Conservation (phyloP, 2,797 vertebrate species). For the Melanotaenia nigrans region DNA sequence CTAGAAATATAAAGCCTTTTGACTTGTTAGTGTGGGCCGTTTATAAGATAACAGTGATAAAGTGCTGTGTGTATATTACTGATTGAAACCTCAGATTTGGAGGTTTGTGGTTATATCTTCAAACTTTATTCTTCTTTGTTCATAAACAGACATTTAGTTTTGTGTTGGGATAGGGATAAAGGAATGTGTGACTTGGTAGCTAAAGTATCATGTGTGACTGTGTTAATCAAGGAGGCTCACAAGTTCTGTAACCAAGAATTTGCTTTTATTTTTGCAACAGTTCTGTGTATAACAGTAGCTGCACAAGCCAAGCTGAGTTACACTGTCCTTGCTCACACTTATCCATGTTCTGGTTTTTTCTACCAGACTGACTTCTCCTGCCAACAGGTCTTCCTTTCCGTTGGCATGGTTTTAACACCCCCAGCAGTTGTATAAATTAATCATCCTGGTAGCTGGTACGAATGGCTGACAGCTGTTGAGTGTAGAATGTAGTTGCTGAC, state of each 20-base stretch:
- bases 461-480: slow-evolving; percentile 45
- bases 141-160: neutral
- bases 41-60: neutral
- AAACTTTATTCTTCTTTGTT: slow-evolving; percentile 4
- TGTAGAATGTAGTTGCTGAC: slow-evolving; percentile 35
- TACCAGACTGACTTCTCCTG: slow-evolving; percentile 18
- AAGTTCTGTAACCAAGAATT: slow-evolving; percentile 5
- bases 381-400: slow-evolving; percentile 16
- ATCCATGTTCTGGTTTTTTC: slow-evolving; percentile 4
- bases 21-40: neutral
- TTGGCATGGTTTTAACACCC: slow-evolving; percentile 29
- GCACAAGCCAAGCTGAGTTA: slow-evolving; percentile 20
- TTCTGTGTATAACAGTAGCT: neutral
- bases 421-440: slow-evolving; percentile 42
- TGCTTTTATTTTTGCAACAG: slow-evolving; percentile 5
- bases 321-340: neutral
- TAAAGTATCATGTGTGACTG: neutral
- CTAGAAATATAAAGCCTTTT: slow-evolving; percentile 46
- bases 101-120: slow-evolving; percentile 8
- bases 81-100: slow-evolving; percentile 18
- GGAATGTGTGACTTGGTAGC: neutral
- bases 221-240: slow-evolving; percentile 1
- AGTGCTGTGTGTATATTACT: slow-evolving; percentile 10
- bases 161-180: neutral
- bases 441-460: slow-evolving; percentile 30